These are phyloP conservation scores for Leuciscus waleckii DNA, from an alignment of 2,797 vertebrate genomes.

Conservation along the genomic window DNA sequence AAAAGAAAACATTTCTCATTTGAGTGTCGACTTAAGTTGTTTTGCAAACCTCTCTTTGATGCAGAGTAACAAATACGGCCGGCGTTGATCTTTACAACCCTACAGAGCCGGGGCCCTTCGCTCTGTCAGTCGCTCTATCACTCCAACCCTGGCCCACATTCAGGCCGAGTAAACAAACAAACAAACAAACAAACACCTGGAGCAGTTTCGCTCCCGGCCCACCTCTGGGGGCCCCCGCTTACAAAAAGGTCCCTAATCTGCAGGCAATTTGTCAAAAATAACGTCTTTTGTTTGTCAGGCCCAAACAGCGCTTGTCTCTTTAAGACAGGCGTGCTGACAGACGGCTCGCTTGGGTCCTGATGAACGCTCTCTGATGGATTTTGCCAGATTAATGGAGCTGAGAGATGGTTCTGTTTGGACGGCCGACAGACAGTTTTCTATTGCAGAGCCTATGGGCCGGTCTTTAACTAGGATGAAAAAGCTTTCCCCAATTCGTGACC, in stretches of 20 bases:
- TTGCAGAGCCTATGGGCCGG: background rate
- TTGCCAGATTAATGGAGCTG: constrained; percentile 34
- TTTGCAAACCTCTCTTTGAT: constrained; percentile 29
- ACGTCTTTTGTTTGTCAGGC: constrained; percentile 41
- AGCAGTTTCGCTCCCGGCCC: background rate
- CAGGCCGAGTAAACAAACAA: constrained; percentile 38
- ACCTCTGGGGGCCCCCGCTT: constrained; percentile 24
- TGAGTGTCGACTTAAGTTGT: background rate
- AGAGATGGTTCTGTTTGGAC: constrained; percentile 30
- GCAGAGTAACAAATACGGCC: constrained; percentile 22
- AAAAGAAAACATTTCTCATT: background rate
- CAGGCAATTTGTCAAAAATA: constrained; percentile 53
- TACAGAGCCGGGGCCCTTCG: constrained; percentile 10
- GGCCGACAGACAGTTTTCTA: constrained; percentile 21
- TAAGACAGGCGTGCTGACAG: constrained; percentile 47
- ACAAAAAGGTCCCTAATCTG: constrained; percentile 41
- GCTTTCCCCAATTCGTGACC: background rate
- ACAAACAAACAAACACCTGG: constrained; percentile 44
- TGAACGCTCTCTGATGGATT: constrained; percentile 40
- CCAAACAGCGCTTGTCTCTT: constrained; percentile 40
- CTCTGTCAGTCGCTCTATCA: constrained; percentile 46
- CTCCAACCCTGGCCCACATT: constrained; percentile 27
- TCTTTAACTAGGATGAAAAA: background rate
- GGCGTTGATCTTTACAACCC: constrained; percentile 19
- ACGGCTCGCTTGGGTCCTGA: constrained; percentile 35